phyloP scores from a whole-genome alignment of 2,113 vertebrate genomes.

The Ellobius talpinus region DNA sequence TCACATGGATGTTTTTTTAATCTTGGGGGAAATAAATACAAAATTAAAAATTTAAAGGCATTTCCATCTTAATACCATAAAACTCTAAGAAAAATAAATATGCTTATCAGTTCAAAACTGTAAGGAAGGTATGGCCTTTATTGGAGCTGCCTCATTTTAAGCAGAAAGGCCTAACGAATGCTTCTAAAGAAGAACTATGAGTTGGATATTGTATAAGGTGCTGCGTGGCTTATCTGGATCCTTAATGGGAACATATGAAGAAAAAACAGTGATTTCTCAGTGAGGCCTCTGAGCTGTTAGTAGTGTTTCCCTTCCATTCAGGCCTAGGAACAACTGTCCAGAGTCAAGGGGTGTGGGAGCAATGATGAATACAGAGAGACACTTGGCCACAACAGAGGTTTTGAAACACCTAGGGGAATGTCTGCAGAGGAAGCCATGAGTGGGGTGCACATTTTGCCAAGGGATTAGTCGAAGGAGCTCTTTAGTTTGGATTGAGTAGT shows the following conservation, averaged over 20 bases:
- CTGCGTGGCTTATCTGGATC: neutral
- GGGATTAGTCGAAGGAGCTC: neutral
- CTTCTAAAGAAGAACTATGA: neutral
- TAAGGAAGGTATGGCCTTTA: neutral
- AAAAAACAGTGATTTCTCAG: neutral
- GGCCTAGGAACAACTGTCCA: neutral
- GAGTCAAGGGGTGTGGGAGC: neutral
- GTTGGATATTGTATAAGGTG: neutral
- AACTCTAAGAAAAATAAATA: neutral
- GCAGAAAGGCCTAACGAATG: neutral
- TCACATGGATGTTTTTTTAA: neutral
- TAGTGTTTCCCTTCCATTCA: neutral
- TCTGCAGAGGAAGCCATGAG: neutral
- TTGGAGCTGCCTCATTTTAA: neutral
- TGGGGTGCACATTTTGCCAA: neutral
- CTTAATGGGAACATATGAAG: neutral
- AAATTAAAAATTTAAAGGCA: constrained; percentile 20
- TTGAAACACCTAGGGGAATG: neutral
- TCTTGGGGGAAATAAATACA: neutral
- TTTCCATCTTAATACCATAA: neutral
- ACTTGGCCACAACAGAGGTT: neutral
- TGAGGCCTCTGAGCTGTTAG: neutral
- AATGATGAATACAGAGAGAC: fast-evolving
- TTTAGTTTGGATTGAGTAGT: neutral
- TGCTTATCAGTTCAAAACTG: constrained; percentile 2